Evolutionary conservation across 2,888 invertebrate genomes (phyloP).

Genomic region (Myopa tessellatipennis): DNA sequence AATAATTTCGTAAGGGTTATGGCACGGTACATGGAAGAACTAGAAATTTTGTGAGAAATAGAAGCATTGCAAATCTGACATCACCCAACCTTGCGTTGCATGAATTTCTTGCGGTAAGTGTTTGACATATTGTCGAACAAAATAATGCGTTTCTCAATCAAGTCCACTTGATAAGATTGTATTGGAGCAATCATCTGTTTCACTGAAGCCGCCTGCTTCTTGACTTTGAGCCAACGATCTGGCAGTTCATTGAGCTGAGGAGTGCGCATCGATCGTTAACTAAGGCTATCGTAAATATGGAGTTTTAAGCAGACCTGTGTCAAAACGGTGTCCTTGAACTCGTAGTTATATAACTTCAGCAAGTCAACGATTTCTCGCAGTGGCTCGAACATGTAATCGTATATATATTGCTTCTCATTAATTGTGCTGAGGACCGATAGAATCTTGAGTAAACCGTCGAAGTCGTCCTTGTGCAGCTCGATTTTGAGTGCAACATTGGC

Average conservation of each 20-base stretch:
- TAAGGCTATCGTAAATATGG: not conserved
- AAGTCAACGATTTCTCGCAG: constrained; percentile 87
- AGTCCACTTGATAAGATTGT: constrained; percentile 88
- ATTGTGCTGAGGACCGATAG: constrained; percentile 84
- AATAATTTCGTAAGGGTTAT: constrained; percentile 76
- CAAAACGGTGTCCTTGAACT: constrained; percentile 82
- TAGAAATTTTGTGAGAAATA: constrained; percentile 18
- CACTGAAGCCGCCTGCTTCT: constrained; percentile 83
- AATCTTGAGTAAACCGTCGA: constrained; percentile 83
- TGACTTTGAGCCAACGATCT: constrained; percentile 86
- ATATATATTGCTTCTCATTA: constrained; percentile 81
- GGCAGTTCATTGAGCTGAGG: constrained; percentile 79
- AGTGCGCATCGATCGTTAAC: not conserved
- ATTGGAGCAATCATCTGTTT: constrained; percentile 90
- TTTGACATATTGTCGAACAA: constrained; percentile 83
- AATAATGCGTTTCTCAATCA: constrained; percentile 84
- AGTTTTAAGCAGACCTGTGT: constrained; percentile 72
- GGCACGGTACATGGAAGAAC: constrained; percentile 75
- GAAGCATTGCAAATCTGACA: no score
- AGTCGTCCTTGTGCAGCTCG: constrained; percentile 85
- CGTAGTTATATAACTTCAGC: constrained; percentile 85
- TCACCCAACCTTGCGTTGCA: constrained; percentile 63
- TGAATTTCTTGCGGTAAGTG: constrained; percentile 82
- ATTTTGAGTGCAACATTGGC: constrained; percentile 79
- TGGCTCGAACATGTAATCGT: constrained; percentile 92